These are phyloP conservation scores for Drosophila pseudotakahashii DNA, from an alignment of 2,888 invertebrate genomes.

Conservation along the genomic window DNA sequence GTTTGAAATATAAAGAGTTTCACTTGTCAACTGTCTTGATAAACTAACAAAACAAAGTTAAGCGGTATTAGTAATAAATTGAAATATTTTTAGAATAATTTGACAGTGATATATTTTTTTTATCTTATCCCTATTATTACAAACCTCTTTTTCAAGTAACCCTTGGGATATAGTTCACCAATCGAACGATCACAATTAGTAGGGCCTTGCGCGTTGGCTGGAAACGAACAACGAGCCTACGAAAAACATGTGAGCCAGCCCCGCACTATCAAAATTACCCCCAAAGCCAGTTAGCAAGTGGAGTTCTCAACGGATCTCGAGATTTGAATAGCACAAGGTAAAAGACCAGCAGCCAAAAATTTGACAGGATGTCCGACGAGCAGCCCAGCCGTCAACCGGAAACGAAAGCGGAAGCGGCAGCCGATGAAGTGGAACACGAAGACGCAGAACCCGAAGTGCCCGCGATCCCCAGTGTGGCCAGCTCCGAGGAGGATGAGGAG, in stretches of 20 bases:
- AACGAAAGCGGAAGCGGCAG: neutral
- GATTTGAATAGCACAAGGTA: neutral
- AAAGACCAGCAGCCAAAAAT: neutral
- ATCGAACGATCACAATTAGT: neutral
- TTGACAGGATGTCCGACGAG: slow-evolving; percentile 5
- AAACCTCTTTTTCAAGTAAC: neutral
- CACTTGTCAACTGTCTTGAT: too few species aligned
- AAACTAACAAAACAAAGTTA: too few species aligned
- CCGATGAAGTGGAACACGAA: neutral
- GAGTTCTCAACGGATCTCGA: neutral
- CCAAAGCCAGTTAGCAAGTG: neutral
- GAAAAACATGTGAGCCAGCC: neutral
- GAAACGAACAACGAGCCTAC: neutral
- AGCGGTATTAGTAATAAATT: too few species aligned
- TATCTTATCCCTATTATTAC: neutral
- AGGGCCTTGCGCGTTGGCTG: neutral
- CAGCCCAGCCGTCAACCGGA: neutral
- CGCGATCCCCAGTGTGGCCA: neutral
- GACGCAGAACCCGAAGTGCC: neutral
- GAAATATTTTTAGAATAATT: too few species aligned
- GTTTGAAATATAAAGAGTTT: too few species aligned
- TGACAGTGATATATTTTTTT: neutral
- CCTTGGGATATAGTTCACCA: neutral
- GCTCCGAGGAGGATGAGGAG: slow-evolving; percentile 1
- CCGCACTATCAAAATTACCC: slow-evolving; percentile 2